These are phyloP conservation scores for Sorex maritimensis DNA, from an alignment of 2,797 vertebrate genomes.

Conservation along the genomic window DNA sequence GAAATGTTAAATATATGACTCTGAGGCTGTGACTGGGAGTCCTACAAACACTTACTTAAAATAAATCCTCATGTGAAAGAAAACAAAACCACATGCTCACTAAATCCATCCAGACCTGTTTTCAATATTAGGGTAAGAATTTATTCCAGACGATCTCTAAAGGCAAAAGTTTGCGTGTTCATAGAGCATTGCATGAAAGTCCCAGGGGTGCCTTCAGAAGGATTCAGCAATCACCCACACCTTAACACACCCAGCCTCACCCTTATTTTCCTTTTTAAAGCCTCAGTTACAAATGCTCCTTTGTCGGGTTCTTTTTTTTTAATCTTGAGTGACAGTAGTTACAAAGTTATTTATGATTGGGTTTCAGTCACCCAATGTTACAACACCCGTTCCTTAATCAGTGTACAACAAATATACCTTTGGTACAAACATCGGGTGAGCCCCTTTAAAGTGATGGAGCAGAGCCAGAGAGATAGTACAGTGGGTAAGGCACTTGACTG, in stretches of 20 bases:
- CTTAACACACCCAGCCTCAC: too few species aligned
- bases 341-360: too few species aligned
- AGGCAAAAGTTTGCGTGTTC: background rate
- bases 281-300: background rate
- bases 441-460: background rate
- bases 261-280: constrained; percentile 9
- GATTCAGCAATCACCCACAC: background rate
- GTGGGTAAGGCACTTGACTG: too few species aligned
- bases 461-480: too few species aligned
- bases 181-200: background rate
- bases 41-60: background rate
- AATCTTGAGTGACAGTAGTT: too few species aligned
- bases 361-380: too few species aligned
- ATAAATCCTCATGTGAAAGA: constrained; percentile 50
- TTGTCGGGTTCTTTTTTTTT: too few species aligned
- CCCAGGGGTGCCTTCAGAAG: background rate
- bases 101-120: constrained; percentile 1
- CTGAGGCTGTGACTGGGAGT: background rate
- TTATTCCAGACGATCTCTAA: background rate
- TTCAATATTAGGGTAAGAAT: background rate
- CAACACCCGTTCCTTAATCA: too few species aligned
- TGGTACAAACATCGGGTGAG: background rate
- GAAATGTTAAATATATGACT: background rate
- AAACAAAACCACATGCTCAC: constrained; percentile 12
- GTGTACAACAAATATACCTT: background rate